Conservation (phyloP, 2,797 vertebrate species). For the Tapera naevia region DNA sequence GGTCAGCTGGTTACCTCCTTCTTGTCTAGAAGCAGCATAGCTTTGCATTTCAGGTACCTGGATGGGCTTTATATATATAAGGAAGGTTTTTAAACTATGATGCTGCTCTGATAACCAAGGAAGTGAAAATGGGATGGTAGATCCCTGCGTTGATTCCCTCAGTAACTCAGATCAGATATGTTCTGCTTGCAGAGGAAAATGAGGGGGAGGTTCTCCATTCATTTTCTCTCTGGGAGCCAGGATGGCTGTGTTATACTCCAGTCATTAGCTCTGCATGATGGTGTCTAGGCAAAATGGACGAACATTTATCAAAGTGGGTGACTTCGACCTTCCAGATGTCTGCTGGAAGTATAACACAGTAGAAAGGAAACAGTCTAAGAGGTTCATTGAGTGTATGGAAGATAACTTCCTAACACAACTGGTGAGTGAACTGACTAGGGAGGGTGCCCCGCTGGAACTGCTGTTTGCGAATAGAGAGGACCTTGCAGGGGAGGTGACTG, state of each 20-base stretch:
- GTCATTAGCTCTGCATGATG: background rate
- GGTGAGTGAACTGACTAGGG: no score
- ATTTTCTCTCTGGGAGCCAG: background rate
- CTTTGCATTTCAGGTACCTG: background rate
- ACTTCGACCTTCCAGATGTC: no score
- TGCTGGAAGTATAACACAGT: no score
- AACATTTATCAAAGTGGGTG: background rate
- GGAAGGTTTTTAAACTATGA: background rate
- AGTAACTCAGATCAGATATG: background rate
- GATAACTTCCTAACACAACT: no score
- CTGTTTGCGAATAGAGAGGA: no score
- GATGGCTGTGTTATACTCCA: background rate
- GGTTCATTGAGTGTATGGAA: no score
- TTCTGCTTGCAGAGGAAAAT: background rate
- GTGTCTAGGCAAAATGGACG: background rate
- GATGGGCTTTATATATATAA: background rate
- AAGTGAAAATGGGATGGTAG: background rate
- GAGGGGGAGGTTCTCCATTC: background rate
- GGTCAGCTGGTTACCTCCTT: background rate
- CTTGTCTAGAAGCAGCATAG: background rate
- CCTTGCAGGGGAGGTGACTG: no score
- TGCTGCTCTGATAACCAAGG: background rate
- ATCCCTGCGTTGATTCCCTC: background rate
- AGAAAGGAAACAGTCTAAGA: no score
- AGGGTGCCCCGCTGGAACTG: no score